Evolutionary conservation across 1,140 invertebrate species (phyloP), one percentile per base, ranked within the genome.

Genomic region (Bombus consobrinus): DNA sequence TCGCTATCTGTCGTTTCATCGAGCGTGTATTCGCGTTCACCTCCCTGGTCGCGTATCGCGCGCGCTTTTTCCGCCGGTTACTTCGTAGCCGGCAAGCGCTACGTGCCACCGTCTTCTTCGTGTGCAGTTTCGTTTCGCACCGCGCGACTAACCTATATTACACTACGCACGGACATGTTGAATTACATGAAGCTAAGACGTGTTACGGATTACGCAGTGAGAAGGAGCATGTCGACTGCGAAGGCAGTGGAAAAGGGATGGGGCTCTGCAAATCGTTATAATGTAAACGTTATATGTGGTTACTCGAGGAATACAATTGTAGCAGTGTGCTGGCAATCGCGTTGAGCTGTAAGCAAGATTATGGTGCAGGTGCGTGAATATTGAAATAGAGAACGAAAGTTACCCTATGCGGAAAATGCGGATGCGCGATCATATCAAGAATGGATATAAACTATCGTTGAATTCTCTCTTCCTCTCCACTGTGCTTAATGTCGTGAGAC

Each of bases 401-500:
- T 47, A 43, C 74, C n/a, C 64, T 66, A 43, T 43, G 69, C 12
- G 12, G 15, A 43, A 62, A 85, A 68, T 43, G 59, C 78, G 71
- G 59, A 81, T 75, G 62, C 71, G 59, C 59, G 41, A 53, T 68
- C 34, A 25, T 37, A 9, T 25, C 43, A 74, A 81, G 41, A 69
- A 81, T 68, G 79, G 47, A 81, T 81, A 66, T 66, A 69, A 85
- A 85, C 78, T 72, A 73, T 81, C 47, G 57, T 72, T 69, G 64
- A 43, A n/a, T 82, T 47, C 76, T 71, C 43, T 84, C 39, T 85
- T 41, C 22, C 41, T 75, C 62, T 80, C 72, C 59, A 43, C 69
- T 25, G 53, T 59, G 66, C 25, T 87, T 87, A 76, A 87, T 82
- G 82, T 85, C 86, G 84, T 69, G 69, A 73, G 68, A 41, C 86